Evolutionary conservation across 2,113 vertebrate species (phyloP), one percentile per base, ranked within the genome.

Genomic region (Oreochromis tanganicae): DNA sequence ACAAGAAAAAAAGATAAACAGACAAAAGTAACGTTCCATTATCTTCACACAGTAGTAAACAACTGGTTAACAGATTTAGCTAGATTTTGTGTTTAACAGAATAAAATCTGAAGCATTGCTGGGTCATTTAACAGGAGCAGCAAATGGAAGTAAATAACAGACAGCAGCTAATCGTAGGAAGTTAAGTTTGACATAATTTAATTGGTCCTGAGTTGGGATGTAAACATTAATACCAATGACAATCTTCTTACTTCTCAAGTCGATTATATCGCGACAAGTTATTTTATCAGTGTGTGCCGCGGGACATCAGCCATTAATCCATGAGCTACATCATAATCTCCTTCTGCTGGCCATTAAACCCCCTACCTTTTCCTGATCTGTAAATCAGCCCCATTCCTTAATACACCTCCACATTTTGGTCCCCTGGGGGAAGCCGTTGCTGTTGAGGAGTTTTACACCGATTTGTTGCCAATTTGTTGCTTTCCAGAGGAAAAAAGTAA

Each of bases 401-500:
- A 85, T 80, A 55, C 73, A 29, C 50, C 84, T 83, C 50, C 78
- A 61, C 80, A 75, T 82, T 68, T 85, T 87, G 78, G 73, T 24
- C 85, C 85, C 85, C 87, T 14, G 36, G 81, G 88, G 80, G 79
- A 80, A 84, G 83, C 66, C 41, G 34, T 87, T 56, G 36, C 89
- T 57, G 86, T 87, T 86, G 82, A 88, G 75, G 85, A 87, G 87
- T 93, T 94, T 93, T 38, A 88, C 88, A 84, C 87, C 75, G 80
- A 95, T 93, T 91, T 95, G 94, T 91, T 89, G 91, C 87, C 88
- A 94, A 95, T 95, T 94, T 95, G 94, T 93, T 92, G 91, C 90
- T 87, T 92, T 93, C 91, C 92, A 86, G 80, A 43, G 54, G 84
- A 93, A 91, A 68, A 93, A 92, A 87, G 84, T 89, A 91, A 93